Base-by-base conservation (phyloP, 64 coral and sea anemone genomes). In the Dendrophyllia cribrosa region DNA sequence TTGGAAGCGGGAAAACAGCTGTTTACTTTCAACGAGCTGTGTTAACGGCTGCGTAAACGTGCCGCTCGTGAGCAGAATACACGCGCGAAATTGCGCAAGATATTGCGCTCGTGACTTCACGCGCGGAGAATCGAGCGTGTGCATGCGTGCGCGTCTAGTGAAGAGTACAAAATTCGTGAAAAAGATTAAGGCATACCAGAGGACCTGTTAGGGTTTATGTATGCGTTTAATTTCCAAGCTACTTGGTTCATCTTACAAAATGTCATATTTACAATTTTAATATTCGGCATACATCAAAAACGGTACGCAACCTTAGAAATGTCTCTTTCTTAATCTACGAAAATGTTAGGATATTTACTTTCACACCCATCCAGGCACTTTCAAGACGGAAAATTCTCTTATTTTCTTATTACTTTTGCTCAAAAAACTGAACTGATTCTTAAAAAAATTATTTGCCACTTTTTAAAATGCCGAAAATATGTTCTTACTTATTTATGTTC, bases 181-280 rank as follows among this genome's bases (percentile, higher is more conserved):
- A 58, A 64, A 1, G 61, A 20, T 13, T 19, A 15, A 13, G 5
- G 19, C 5, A 64, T 19, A 77, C 20, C 19, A 56, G 3, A 55
- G 3, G 6, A 0, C 3, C 43, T 9, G 13, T 21, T 77, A 3
- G 9, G 21, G 17, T 51, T 77, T 3, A 77, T 77, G 51, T 12
- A 11, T 51, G 9, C 75, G 49, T 77, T 55, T 25, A 58, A 24
- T 77, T 77, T 77, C 20, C 17, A 77, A 77, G 20, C 8, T 53
- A 3, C 21, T 77, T 77, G 12, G 23, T 59, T 61, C 53, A 16
- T 19, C 23, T 3, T 25, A 45, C 58, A 79, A 79, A 79, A 79
- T 43, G n/a, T 43, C 51, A 11, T 58, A 61, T 81, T 58, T 81
- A 81, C 58, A 81, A 81, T 21, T 59, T 79, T 9, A 15, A 75